Percentiles rank a stretch among this genome's conserved stretches.
These are phyloP conservation scores for Apodemus agrarius DNA, from an alignment of 2,797 vertebrate genomes.

Conservation along the genomic window DNA sequence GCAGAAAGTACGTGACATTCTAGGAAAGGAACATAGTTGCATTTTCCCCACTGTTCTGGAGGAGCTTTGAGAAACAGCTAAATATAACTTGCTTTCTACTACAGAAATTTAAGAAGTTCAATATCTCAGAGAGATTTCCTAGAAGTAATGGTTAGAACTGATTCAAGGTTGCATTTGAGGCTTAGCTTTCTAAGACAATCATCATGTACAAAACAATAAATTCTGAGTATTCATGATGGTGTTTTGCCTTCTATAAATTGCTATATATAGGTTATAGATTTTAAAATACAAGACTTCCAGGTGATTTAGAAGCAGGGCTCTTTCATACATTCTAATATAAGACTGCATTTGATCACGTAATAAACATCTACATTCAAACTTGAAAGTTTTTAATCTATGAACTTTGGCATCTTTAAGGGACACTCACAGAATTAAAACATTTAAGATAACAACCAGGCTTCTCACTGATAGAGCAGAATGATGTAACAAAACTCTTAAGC, in stretches of 20 bases:
- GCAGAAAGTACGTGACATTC: neutral
- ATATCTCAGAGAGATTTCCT: constrained; percentile 2
- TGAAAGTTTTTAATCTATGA: neutral
- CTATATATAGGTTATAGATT: constrained; percentile 38
- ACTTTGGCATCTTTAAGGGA: neutral
- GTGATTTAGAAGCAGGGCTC: constrained; percentile 24
- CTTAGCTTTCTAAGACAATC: constrained; percentile 60
- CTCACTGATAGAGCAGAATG: neutral
- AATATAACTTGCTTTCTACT: neutral
- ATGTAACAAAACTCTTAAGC: neutral
- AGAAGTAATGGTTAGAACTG: constrained; percentile 13
- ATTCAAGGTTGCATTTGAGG: constrained; percentile 31
- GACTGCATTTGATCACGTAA: neutral
- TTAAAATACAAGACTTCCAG: constrained; percentile 35
- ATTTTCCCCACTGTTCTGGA: neutral
- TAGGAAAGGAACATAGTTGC: neutral
- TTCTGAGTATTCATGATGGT: constrained; percentile 63
- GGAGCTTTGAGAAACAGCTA: neutral
- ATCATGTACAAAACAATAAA: constrained; percentile 23
- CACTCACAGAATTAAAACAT: neutral
- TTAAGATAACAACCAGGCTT: neutral
- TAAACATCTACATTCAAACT: neutral
- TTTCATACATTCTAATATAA: neutral
- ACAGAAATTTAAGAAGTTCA: neutral
- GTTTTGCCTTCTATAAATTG: constrained; percentile 47